Conservation (phyloP, 2,888 invertebrate species). For the Scrobipalpa atriplicella region DNA sequence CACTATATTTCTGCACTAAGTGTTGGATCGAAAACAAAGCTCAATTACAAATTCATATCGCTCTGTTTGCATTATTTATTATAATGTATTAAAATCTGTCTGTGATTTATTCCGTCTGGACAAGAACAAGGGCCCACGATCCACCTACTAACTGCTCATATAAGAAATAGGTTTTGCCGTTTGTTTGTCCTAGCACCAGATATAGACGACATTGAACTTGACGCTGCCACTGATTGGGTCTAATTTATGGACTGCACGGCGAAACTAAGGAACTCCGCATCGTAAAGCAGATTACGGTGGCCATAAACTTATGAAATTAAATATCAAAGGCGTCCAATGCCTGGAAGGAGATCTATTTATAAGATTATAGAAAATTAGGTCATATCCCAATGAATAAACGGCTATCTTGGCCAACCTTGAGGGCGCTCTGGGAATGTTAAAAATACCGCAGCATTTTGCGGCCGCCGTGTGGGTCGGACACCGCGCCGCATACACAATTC, state of each 20-base stretch:
- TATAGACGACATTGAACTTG: constrained; percentile 41
- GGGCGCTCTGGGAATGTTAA: constrained; percentile 81
- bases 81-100: neutral
- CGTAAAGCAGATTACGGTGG: neutral
- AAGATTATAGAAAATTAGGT: constrained; percentile 74
- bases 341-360: constrained; percentile 49
- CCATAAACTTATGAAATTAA: neutral
- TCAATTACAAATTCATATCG: neutral
- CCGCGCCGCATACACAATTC: neutral
- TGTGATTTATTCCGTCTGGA: neutral
- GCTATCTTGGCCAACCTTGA: constrained; percentile 78
- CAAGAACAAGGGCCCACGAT: neutral
- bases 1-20: too few relatives aligned
- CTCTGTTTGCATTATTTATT: neutral
- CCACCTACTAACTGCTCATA: neutral
- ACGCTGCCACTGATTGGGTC: constrained; percentile 31
- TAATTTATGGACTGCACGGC: constrained; percentile 23
- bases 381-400: constrained; percentile 79
- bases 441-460: constrained; percentile 71
- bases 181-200: neutral
- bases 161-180: neutral
- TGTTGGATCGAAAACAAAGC: too few relatives aligned
- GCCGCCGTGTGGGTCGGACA: constrained; percentile 27
- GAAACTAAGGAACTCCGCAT: neutral
- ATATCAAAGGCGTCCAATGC: neutral